phyloP scores from a whole-genome alignment of 2,113 vertebrate genomes.

The Peucedramus taeniatus region DNA sequence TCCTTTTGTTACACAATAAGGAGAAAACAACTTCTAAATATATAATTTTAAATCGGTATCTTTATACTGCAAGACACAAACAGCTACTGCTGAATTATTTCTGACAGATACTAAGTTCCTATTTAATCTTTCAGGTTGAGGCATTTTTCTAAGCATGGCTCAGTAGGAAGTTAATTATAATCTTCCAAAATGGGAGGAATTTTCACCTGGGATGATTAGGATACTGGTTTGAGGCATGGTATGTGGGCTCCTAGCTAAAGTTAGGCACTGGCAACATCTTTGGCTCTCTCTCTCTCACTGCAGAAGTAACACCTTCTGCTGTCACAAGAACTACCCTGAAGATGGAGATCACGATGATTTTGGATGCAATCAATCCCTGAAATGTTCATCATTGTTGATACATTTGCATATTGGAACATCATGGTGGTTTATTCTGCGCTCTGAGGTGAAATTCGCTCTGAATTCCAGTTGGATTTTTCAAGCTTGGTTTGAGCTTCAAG shows the following conservation, averaged over 20 bases:
- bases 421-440: not conserved
- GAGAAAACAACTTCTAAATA: conserved; percentile 38
- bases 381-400: not conserved
- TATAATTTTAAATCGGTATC: not conserved
- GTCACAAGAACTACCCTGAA: not conserved
- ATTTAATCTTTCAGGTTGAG: conserved; percentile 28
- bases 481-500: not conserved
- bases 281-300: not conserved
- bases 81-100: conserved; percentile 12
- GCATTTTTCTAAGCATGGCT: conserved; percentile 32
- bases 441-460: not conserved
- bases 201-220: conserved; percentile 50
- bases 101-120: conserved; percentile 1
- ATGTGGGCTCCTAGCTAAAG: conserved; percentile 15
- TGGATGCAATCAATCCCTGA: not conserved
- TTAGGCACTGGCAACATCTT: conserved; percentile 36
- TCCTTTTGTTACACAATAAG: conserved; percentile 18
- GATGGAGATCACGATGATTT: not conserved
- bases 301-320: conserved; percentile 45
- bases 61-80: conserved; percentile 20
- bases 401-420: not conserved
- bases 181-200: conserved; percentile 15
- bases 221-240: not conserved
- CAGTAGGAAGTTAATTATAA: conserved; percentile 31
- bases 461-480: not conserved